Percentiles rank a stretch among this genome's conserved stretches.
Evolutionary conservation across 2,797 vertebrate species (phyloP).

Genomic region (Taeniopygia guttata): DNA sequence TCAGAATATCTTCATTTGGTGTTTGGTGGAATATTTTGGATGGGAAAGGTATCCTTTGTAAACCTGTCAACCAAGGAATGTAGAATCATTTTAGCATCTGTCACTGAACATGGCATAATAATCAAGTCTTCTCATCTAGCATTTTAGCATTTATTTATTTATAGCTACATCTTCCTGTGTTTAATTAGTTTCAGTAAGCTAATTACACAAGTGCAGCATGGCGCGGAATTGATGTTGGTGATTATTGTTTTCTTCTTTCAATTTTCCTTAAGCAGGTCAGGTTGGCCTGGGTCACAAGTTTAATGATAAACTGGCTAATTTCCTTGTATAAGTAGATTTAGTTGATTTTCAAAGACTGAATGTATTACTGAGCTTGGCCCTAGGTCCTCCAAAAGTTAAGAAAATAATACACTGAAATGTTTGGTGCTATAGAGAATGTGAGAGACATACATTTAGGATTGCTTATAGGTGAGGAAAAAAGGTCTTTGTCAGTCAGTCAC

Average conservation of each 20-base stretch:
- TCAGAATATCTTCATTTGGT: neutral
- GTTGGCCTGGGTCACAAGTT: neutral
- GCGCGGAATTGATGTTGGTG: slow-evolving; percentile 8
- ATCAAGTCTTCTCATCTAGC: slow-evolving; percentile 26
- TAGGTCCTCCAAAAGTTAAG: neutral
- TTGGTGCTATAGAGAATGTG: neutral
- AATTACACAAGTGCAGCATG: neutral
- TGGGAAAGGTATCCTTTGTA: neutral
- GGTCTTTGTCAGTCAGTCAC: neutral
- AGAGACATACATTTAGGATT: neutral
- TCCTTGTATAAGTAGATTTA: neutral
- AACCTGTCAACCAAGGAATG: neutral
- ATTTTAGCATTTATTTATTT: slow-evolving; percentile 33
- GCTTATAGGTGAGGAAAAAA: neutral
- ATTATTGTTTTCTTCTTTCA: neutral
- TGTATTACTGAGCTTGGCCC: neutral
- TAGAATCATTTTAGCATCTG: neutral
- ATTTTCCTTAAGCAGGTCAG: neutral
- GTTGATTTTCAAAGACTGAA: slow-evolving; percentile 23
- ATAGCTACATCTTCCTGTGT: neutral
- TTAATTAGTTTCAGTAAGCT: slow-evolving; percentile 49
- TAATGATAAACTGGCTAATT: slow-evolving; percentile 31
- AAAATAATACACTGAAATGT: neutral
- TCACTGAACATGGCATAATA: neutral
- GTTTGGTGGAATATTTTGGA: neutral